Conservation (phyloP, 2,113 vertebrate species). For the Leptobrachium leishanense region DNA sequence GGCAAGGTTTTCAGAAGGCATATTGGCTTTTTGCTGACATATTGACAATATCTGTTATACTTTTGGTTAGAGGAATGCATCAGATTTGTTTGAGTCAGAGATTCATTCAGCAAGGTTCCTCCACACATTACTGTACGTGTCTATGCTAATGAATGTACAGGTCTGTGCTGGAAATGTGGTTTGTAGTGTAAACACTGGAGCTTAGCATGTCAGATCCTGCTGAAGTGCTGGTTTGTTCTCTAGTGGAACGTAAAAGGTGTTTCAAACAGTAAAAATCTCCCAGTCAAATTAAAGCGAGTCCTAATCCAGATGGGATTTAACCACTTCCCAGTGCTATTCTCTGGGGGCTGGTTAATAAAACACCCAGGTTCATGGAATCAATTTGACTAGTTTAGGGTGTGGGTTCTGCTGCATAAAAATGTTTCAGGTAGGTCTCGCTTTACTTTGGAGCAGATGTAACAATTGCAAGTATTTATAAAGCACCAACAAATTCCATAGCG, state of each 20-base stretch:
- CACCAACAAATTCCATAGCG: too few relatives aligned
- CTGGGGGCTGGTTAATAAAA: not conserved
- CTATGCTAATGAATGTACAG: not conserved
- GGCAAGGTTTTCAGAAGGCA: too few relatives aligned
- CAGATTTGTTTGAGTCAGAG: too few relatives aligned
- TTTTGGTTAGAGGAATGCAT: too few relatives aligned
- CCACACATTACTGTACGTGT: not conserved
- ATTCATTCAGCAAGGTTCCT: not conserved
- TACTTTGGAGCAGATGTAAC: not conserved
- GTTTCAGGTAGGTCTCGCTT: not conserved
- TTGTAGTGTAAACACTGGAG: not conserved
- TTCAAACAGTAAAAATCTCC: not conserved
- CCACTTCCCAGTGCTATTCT: not conserved
- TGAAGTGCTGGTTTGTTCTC: not conserved
- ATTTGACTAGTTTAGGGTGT: not conserved
- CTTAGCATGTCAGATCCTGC: not conserved
- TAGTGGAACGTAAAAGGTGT: not conserved
- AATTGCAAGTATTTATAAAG: too few relatives aligned
- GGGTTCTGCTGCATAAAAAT: not conserved
- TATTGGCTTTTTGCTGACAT: too few relatives aligned
- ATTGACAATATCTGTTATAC: too few relatives aligned
- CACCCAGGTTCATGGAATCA: not conserved
- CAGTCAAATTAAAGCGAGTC: not conserved
- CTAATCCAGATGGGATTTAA: not conserved
- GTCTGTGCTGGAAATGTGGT: not conserved